phyloP scores from a whole-genome alignment of 1,140 invertebrate genomes.

The Nasonia giraulti region DNA sequence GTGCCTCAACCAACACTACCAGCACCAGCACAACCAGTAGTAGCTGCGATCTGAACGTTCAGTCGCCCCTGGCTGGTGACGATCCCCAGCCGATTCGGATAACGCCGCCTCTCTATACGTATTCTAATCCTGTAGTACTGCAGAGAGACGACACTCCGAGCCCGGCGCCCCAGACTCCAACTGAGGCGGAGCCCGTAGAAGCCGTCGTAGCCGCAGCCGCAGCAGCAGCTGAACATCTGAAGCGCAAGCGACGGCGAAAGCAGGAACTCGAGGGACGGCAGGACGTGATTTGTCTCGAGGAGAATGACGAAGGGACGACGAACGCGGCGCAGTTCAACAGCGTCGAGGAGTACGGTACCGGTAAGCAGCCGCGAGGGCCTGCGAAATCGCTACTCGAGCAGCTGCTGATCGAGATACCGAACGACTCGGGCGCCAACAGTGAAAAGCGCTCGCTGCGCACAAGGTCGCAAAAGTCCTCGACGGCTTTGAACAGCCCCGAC shows the following conservation, averaged over 20 bases:
- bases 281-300: slow-evolving; percentile 71
- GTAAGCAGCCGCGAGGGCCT: slow-evolving; percentile 40
- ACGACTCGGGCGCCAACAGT: slow-evolving; percentile 70
- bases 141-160: slow-evolving; percentile 76
- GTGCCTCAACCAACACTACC: not conserved
- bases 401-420: slow-evolving; percentile 85
- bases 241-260: slow-evolving; percentile 70
- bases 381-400: slow-evolving; percentile 83
- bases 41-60: slow-evolving; percentile 60
- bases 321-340: slow-evolving; percentile 53
- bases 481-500: slow-evolving; percentile 79
- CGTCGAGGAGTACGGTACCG: not conserved
- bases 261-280: slow-evolving; percentile 73
- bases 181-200: slow-evolving; percentile 64
- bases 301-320: slow-evolving; percentile 64
- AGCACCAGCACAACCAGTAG: not conserved
- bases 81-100: slow-evolving; percentile 82
- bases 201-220: not conserved
- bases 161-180: slow-evolving; percentile 70
- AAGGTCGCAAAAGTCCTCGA: slow-evolving; percentile 78
- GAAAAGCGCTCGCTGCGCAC: slow-evolving; percentile 79
- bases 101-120: slow-evolving; percentile 84
- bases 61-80: slow-evolving; percentile 73
- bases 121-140: slow-evolving; percentile 80
- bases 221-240: slow-evolving; percentile 63